Base-by-base conservation (phyloP, 2,113 vertebrate species). In the Poecile atricapillus region DNA sequence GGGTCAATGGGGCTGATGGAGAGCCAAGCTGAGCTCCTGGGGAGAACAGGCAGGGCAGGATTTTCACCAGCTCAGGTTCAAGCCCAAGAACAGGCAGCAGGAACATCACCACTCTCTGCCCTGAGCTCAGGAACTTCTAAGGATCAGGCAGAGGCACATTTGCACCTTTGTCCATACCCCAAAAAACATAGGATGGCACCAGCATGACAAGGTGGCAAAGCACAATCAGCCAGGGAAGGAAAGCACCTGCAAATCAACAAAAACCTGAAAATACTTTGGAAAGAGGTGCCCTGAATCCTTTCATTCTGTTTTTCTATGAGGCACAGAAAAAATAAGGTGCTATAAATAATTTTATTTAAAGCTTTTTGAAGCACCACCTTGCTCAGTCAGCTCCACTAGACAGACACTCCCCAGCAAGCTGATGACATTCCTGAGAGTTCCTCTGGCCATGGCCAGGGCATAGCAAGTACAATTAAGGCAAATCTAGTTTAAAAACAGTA, bases 171-270 rank as follows among this genome's bases (percentile, higher is more conserved):
- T 8, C 43, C 46, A 21, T 41, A 18, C 52, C 49, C n/a, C 5
- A 31, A 8, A 80, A 69, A 21, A 13, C 22, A 13, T 1, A 2
- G 46, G n/a, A 20, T 3, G 1, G 47, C 33, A 83, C 35, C 49
- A 56, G 58, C 33, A 43, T 3, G 3, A 17, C 0, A 0, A 49
- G 20, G 18, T 28, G 23, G n/a, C 3, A 7, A 63, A 92, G 47
- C 28, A 43, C 4, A 4, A 21, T 20, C 49, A 53, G 59, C 19
- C 7, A 4, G 23, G 33, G 33, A 84, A 18, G 28, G 18, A 79
- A 74, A 74, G 67, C 2, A 10, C 31, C 50, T 25, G 22, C 5
- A 3, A 46, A 9, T 9, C 5, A 1, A 20, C 35, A 69, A 87
- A 91, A 89, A 16, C 5, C 19, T 53, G 24, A 17, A 23, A 35